phyloP scores from a whole-genome alignment of 2,888 invertebrate genomes.

The Drosophila subsilvestris region DNA sequence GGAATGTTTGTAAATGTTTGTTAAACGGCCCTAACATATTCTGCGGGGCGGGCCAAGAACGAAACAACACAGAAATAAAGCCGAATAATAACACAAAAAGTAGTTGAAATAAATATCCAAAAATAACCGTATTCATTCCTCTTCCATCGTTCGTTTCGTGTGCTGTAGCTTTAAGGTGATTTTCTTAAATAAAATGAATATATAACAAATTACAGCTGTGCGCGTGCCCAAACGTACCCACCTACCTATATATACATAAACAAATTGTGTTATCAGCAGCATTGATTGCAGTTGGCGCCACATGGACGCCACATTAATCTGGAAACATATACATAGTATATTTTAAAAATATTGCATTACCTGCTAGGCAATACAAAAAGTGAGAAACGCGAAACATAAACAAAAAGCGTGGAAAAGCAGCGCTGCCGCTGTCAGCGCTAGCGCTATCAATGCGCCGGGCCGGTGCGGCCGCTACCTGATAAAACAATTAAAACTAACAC shows the following conservation, averaged over 20 bases:
- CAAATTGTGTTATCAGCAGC: conserved; percentile 43
- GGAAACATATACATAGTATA: conserved; percentile 23
- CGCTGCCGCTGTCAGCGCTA: conserved; percentile 11
- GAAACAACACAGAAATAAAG: too few species aligned
- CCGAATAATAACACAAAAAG: too few species aligned
- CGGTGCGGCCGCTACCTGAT: conserved; percentile 15
- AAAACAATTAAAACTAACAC: conserved; percentile 33
- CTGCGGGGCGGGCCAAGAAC: too few species aligned
- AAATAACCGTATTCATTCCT: conserved; percentile 9
- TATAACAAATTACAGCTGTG: conserved; percentile 42
- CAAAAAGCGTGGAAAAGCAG: conserved; percentile 67
- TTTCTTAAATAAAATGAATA: conserved; percentile 11
- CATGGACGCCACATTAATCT: conserved; percentile 23
- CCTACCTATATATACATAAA: conserved; percentile 13
- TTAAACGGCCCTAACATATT: too few species aligned
- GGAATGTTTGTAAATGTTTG: too few species aligned
- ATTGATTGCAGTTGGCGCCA: conserved; percentile 39
- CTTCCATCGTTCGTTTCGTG: conserved; percentile 71
- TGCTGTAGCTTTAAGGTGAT: conserved; percentile 66
- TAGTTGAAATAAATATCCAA: too few species aligned
- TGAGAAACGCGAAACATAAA: conserved; percentile 73
- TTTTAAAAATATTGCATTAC: conserved; percentile 27
- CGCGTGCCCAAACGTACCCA: conserved; percentile 37
- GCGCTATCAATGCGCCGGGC: conserved; percentile 67
- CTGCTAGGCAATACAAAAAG: conserved; percentile 43